Percentiles rank a stretch among this genome's conserved stretches.
phyloP scores from a whole-genome alignment of 1,140 invertebrate species.

The Heliconius melpomene region DNA sequence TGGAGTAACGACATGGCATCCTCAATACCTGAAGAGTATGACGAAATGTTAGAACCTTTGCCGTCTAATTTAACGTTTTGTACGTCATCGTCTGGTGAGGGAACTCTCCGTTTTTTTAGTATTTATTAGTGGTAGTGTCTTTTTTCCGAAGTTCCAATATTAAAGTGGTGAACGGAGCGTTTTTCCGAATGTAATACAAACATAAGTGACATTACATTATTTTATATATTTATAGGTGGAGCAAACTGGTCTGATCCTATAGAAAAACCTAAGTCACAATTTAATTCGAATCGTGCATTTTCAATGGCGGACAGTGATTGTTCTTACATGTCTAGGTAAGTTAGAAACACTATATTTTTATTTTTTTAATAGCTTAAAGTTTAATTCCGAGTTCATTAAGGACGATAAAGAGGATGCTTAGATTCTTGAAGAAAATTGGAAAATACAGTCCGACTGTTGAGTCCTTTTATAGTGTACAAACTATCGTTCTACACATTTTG shows the following conservation, averaged over 20 bases:
- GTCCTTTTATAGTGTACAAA: no score
- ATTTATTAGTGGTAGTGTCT: not conserved
- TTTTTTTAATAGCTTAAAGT: no score
- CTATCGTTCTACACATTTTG: no score
- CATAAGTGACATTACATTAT: no score
- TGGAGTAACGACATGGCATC: slow-evolving; percentile 94
- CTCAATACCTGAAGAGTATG: slow-evolving; percentile 64
- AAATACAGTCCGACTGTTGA: no score
- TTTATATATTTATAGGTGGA: slow-evolving; percentile 52
- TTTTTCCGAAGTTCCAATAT: no score
- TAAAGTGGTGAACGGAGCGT: not conserved
- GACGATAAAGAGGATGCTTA: no score
- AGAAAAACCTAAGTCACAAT: slow-evolving; percentile 55
- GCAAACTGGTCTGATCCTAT: slow-evolving; percentile 68
- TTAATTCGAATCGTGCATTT: slow-evolving; percentile 51
- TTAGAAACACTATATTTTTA: not conserved
- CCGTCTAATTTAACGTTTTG: slow-evolving; percentile 82
- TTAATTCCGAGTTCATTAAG: no score
- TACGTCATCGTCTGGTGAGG: slow-evolving; percentile 63
- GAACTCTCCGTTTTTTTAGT: not conserved
- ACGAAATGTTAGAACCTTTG: slow-evolving; percentile 71
- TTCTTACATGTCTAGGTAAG: slow-evolving; percentile 73
- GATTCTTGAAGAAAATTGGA: no score
- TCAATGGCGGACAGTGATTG: slow-evolving; percentile 76
- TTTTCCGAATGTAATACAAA: not conserved